These are phyloP conservation scores for Eulemur macaco DNA, from an alignment of 2,113 vertebrate genomes.

Conservation along the genomic window DNA sequence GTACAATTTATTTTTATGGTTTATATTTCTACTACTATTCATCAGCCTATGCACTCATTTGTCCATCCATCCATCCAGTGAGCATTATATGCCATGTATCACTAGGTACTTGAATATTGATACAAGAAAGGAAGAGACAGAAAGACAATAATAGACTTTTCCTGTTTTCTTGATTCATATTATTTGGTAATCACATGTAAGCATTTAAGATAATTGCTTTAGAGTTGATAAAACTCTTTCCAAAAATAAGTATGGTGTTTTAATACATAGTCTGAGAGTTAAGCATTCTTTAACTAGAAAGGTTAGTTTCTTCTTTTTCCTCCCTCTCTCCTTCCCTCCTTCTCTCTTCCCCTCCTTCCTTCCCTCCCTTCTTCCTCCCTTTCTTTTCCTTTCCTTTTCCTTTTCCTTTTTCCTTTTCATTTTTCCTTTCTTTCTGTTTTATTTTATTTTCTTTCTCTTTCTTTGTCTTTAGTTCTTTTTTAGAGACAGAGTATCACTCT, in stretches of 20 bases:
- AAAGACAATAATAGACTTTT: background rate
- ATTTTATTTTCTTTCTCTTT: background rate
- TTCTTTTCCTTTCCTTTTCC: background rate
- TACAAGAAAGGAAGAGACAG: background rate
- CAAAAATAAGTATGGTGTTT: background rate
- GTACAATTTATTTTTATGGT: background rate
- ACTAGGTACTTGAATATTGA: background rate
- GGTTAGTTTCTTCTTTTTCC: background rate
- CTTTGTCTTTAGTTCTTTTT: background rate
- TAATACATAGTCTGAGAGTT: background rate
- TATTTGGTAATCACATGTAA: background rate
- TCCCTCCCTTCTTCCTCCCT: background rate
- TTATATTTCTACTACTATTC: background rate
- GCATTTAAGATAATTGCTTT: background rate
- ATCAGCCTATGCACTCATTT: background rate
- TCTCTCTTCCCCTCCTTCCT: background rate
- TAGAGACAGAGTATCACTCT: no score
- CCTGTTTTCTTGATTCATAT: background rate
- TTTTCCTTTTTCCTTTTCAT: background rate
- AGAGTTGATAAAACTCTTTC: background rate
- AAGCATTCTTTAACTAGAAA: conserved; percentile 10
- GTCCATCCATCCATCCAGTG: background rate
- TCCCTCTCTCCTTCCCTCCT: background rate
- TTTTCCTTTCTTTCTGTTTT: no score
- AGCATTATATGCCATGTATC: background rate